Conservation (phyloP, 2,888 invertebrate species). For the Cinara cedri region DNA sequence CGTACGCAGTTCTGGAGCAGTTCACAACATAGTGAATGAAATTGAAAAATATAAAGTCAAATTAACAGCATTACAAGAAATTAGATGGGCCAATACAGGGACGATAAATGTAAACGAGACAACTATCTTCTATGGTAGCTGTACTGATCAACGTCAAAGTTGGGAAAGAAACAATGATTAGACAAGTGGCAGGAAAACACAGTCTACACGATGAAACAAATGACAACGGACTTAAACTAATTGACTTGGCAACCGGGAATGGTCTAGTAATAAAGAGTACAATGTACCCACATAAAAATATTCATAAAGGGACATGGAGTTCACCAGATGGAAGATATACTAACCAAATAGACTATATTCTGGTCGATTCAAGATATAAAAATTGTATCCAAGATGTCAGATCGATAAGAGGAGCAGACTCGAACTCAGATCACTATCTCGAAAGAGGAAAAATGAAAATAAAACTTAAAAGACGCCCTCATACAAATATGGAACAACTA, state of each 20-base stretch:
- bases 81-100: background rate
- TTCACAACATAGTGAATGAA: conserved; percentile 5
- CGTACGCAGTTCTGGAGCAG: background rate
- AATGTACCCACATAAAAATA: background rate
- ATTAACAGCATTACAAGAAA: conserved; percentile 4
- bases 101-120: conserved; percentile 17
- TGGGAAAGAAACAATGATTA: too few species aligned
- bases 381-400: conserved; percentile 15
- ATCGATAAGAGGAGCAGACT: conserved; percentile 6
- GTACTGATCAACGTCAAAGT: too few species aligned
- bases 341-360: conserved; percentile 4
- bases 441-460: conserved; percentile 28
- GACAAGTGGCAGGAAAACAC: background rate
- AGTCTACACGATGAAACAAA: background rate
- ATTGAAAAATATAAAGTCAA: too few species aligned
- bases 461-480: conserved; percentile 38
- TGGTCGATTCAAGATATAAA: conserved; percentile 19
- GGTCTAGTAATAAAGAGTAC: conserved; percentile 5
- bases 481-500: background rate
- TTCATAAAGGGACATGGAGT: too few species aligned
- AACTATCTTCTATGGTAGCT: conserved; percentile 15
- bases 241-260: conserved; percentile 3
- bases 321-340: conserved; percentile 5
- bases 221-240: background rate
- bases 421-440: conserved; percentile 4